Evolutionary conservation across 2,797 vertebrate species (phyloP), one percentile per base, ranked within the genome.

Genomic region (Coranthus polyacanthus): DNA sequence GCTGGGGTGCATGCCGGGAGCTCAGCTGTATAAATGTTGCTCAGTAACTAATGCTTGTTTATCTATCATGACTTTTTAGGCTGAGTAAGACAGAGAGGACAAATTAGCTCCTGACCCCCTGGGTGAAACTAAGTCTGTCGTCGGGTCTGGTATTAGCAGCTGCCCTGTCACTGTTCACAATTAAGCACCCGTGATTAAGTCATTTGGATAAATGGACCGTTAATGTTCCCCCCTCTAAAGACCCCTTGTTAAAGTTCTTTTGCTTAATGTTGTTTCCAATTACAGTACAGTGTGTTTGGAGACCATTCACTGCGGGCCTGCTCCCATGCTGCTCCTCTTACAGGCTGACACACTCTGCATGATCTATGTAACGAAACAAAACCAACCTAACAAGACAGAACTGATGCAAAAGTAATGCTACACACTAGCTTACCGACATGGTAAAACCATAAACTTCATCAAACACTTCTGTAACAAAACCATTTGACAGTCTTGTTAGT

Each of bases 101-200:
- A 38, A 22, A 57, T 59, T 42, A 72, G 58, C 68, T 16, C 29
- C 44, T 34, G 36, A 53, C 59, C 17, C 7, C 1, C 29, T 32
- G 44, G 52, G 44, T 64, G 55, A 75, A 45, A 66, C 55, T 52
- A 13, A 8, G 58, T 56, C 46, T 44, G 3, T 36, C 58, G 3
- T 36, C 58, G 37, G 62, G 58, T 56, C 39, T 37, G 55, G 26
- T 79, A 70, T 83, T 80, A 60, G 16, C 77, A 46, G 68, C 78
- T 39, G 66, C 47, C 54, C 62, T 18, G 38, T 76, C 75, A 17
- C 66, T 72, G 68, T 68, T 70, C 53, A 66, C 78, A 73, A 82
- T 87, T 75, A 82, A 60, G 29, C 49, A 22, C 37, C 60, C 3
- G 45, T 82, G 80, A 88, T 91, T 81, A 87, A 83, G 77, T 73